Evolutionary conservation across 2,797 vertebrate genomes (phyloP), one percentile per base, ranked within the genome.

Genomic region (Arctocebus calabarensis): DNA sequence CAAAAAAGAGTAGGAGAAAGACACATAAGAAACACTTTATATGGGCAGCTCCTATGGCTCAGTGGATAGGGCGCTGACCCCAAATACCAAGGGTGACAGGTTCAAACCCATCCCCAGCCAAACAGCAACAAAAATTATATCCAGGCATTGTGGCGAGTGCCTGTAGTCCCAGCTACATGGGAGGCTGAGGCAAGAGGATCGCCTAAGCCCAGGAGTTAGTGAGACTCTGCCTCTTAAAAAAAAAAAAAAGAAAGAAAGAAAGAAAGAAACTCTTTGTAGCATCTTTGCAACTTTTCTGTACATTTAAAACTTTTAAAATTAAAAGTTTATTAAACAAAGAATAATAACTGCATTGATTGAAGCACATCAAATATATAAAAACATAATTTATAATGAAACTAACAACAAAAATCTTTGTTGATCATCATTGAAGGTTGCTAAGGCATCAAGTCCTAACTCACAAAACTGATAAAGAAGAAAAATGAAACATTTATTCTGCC

Each of bases 401-500:
- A 70, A 70, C 19, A 2, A 70, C 9, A 70, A 70, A n/a, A 71
- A 23, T 34, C 34, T 71, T 71, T 71, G 34, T 71, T 6, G 34
- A 40, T 71, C 34, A 71, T 20, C 34, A 23, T 25, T 71, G 68
- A 40, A 37, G 34, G 66, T 37, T 20, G n/a, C 66, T 70, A 70
- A 34, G 68, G 68, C 34, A 71, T 37, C 68, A 40, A 71, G 43
- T 75, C 77, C 59, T 48, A 68, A 77, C 61, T 84, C 62, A 59
- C 40, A 84, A 89, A 68, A 77, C 25, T 84, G 59, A 66, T 57
- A 11, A 17, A 83, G 12, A 75, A 45, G 25, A 61, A 19, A 25
- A 77, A 62, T 16, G 64, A 89, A 90, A 17, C 64, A 74, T 37
- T 78, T 79, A 92, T 87, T n/a, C 64, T 96, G 45, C 13, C 55